These are phyloP conservation scores for Romanogobio albipinnatus DNA, from an alignment of 2,113 vertebrate species.

Conservation along the genomic window DNA sequence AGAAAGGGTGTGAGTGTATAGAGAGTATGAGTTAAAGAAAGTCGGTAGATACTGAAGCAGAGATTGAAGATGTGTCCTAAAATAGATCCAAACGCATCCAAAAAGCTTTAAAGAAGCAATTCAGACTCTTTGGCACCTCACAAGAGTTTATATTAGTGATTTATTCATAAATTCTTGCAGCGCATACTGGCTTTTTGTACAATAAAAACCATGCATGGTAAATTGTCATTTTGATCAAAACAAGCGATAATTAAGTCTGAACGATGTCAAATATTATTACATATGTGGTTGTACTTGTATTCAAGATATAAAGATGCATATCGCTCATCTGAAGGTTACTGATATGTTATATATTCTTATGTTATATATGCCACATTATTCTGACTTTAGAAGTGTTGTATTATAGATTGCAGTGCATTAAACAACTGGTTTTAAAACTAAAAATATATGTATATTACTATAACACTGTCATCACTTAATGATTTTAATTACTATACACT, in stretches of 20 bases:
- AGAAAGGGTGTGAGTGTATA: constrained; percentile 10
- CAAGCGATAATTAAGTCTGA: not conserved
- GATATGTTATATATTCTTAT: no score
- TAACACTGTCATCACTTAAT: no score
- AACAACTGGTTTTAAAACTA: no score
- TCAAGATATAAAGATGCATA: not conserved
- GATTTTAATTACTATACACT: no score
- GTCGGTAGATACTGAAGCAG: not conserved
- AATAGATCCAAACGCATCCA: not conserved
- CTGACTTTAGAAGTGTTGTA: no score
- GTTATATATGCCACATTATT: not conserved
- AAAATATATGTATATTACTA: not conserved
- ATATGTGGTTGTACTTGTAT: not conserved
- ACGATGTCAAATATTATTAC: not conserved
- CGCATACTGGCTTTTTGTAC: not conserved
- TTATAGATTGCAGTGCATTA: no score
- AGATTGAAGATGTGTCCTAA: not conserved
- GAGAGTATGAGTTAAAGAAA: not conserved
- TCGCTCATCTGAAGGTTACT: not conserved
- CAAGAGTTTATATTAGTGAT: not conserved
- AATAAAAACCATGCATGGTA: not conserved
- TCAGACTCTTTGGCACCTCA: not conserved
- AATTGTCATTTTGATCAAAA: not conserved
- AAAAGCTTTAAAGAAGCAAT: not conserved
- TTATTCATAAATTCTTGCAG: not conserved